These are phyloP conservation scores for Plecotus auritus DNA, from an alignment of 2,113 vertebrate genomes.

Conservation along the genomic window DNA sequence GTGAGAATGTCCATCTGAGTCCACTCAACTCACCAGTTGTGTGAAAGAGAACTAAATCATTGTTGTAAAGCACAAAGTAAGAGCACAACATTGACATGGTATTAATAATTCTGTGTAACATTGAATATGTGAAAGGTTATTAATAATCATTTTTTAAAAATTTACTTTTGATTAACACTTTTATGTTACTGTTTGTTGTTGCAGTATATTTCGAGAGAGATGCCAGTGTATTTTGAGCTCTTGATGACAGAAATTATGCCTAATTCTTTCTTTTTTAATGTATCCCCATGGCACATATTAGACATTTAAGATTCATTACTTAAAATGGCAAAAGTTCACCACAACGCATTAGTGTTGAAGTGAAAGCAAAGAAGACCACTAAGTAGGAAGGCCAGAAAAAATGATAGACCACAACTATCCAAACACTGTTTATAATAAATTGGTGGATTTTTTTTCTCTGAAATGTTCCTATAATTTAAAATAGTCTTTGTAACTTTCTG, in stretches of 20 bases:
- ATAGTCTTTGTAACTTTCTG: slow-evolving; percentile 21
- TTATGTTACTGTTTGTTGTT: not conserved
- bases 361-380: not conserved
- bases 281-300: not conserved
- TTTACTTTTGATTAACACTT: not conserved
- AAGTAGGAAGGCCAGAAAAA: not conserved
- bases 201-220: not conserved
- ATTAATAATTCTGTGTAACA: not conserved
- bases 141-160: not conserved
- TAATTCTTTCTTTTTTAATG: not conserved
- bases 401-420: not conserved
- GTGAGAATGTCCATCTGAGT: not conserved
- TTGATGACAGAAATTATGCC: not conserved
- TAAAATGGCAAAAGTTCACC: not conserved
- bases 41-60: not conserved
- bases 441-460: not conserved
- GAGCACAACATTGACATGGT: not conserved
- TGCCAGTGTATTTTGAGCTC: not conserved
- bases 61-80: not conserved
- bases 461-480: not conserved
- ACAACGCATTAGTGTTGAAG: not conserved
- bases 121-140: not conserved
- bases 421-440: not conserved
- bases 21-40: too few species aligned
- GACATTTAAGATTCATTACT: not conserved